These are phyloP conservation scores for Aphelinus certus DNA, from an alignment of 1,140 invertebrate species.

Conservation along the genomic window DNA sequence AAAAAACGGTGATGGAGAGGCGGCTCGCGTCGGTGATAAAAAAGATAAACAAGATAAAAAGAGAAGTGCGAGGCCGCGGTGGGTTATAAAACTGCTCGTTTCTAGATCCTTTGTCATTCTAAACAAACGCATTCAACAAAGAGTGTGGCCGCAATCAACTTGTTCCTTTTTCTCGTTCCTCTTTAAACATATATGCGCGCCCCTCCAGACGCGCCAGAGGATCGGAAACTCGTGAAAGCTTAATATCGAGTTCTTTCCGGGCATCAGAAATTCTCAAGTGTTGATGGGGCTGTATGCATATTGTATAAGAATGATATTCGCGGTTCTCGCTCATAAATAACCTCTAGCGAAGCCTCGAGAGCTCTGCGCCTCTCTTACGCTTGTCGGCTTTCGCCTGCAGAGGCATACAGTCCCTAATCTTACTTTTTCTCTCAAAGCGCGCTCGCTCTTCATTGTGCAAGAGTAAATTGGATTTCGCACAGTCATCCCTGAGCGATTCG, in stretches of 20 bases:
- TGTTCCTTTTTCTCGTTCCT: not conserved
- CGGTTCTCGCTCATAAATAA: slow-evolving; percentile 19
- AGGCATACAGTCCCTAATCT: slow-evolving; percentile 33
- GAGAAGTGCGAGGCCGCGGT: not conserved
- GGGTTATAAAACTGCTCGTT: not conserved
- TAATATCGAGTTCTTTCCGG: slow-evolving; percentile 8
- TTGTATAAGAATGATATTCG: slow-evolving; percentile 14
- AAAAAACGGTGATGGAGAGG: slow-evolving; percentile 4
- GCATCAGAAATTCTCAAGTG: slow-evolving; percentile 24
- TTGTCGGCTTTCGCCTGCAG: not conserved
- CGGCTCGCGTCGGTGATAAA: slow-evolving; percentile 20
- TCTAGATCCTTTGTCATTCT: slow-evolving; percentile 25
- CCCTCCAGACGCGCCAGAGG: not conserved
- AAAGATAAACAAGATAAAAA: slow-evolving; percentile 31
- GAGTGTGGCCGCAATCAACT: not conserved
- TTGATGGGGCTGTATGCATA: slow-evolving; percentile 4
- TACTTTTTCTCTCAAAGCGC: slow-evolving; percentile 32
- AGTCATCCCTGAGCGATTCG: slow-evolving; percentile 5
- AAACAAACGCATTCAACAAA: slow-evolving; percentile 21
- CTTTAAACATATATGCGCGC: not conserved
- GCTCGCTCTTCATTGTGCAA: slow-evolving; percentile 18
- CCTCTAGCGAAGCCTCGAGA: slow-evolving; percentile 1
- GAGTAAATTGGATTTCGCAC: slow-evolving; percentile 36
- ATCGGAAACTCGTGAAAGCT: slow-evolving; percentile 11
- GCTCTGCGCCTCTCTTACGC: not conserved